Conservation (phyloP, 2,888 invertebrate species). For the Leuctra nigra region DNA sequence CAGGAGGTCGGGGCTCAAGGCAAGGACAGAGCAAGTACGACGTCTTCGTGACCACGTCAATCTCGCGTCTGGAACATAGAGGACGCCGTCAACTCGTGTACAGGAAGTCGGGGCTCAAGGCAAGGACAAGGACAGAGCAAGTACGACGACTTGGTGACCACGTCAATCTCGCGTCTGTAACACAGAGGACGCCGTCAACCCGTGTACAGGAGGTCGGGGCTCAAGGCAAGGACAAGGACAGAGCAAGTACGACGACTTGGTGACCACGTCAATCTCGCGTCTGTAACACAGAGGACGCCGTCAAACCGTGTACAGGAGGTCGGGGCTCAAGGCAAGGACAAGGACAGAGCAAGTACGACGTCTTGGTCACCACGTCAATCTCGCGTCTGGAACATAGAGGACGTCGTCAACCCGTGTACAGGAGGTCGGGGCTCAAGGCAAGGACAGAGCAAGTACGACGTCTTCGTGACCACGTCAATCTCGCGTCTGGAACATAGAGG, state of each 20-base stretch:
- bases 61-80: slow-evolving; percentile 21
- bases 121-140: too few relatives aligned
- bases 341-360: slow-evolving; percentile 48
- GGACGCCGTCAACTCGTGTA: not conserved
- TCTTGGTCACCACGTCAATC: slow-evolving; percentile 21
- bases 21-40: slow-evolving; percentile 54
- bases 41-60: slow-evolving; percentile 20
- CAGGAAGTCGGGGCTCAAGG: not conserved
- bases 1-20: too few relatives aligned
- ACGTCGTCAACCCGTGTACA: too few relatives aligned
- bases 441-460: slow-evolving; percentile 56
- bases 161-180: not conserved
- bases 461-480: slow-evolving; percentile 21
- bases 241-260: slow-evolving; percentile 48
- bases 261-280: slow-evolving; percentile 23
- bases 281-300: too few relatives aligned
- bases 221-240: too few relatives aligned
- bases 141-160: not conserved
- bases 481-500: too few relatives aligned
- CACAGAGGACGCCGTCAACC: too few relatives aligned
- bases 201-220: too few relatives aligned
- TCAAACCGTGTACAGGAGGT: too few relatives aligned
- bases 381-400: too few relatives aligned
- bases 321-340: too few relatives aligned
- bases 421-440: too few relatives aligned